Percentiles rank a stretch among this genome's conserved stretches.
These are phyloP conservation scores for Eurystomus gularis DNA, from an alignment of 2,113 vertebrate genomes.

Conservation along the genomic window DNA sequence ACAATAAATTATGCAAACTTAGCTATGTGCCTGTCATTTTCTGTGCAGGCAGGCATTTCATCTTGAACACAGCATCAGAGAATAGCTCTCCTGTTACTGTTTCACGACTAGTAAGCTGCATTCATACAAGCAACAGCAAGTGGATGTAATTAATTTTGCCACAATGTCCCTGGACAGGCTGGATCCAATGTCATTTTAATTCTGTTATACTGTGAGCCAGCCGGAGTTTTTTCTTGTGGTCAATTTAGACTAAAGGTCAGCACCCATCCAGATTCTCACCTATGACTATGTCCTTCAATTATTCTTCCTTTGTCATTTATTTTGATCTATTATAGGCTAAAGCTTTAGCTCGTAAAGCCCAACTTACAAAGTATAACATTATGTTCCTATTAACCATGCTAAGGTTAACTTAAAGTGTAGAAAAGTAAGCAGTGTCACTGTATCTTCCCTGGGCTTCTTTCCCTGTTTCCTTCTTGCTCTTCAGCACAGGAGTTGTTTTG, in stretches of 20 bases:
- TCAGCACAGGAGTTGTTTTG: background rate
- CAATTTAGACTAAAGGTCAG: background rate
- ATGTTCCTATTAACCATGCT: background rate
- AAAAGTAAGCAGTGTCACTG: background rate
- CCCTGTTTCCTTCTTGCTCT: background rate
- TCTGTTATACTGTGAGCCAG: background rate
- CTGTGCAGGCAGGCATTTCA: background rate
- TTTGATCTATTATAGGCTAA: background rate
- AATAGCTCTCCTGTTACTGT: background rate
- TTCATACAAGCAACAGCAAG: background rate
- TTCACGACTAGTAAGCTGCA: background rate
- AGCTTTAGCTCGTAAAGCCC: background rate
- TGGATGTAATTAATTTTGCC: conserved; percentile 11
- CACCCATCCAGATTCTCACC: background rate
- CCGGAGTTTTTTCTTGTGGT: background rate
- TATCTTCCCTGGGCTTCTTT: background rate
- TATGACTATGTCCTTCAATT: background rate
- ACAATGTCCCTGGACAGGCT: background rate
- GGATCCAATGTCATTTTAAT: background rate
- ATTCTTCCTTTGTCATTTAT: background rate
- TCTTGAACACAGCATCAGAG: background rate
- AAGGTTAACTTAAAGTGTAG: background rate
- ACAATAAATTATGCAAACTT: background rate
- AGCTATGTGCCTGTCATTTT: background rate
- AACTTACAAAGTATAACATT: background rate